Base-by-base conservation (phyloP, 1,140 invertebrate species). In the Paralvinella palmiformis region DNA sequence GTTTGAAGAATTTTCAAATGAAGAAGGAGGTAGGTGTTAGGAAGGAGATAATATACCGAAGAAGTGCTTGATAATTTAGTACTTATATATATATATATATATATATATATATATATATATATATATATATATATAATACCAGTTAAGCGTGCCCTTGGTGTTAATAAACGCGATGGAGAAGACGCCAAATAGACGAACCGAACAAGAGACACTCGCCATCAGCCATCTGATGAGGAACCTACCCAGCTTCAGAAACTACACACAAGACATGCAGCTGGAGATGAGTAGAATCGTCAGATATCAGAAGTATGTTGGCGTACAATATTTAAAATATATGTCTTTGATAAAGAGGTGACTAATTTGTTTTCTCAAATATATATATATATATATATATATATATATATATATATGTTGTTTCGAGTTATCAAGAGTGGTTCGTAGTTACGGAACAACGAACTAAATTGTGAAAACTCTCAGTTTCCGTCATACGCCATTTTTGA, bases 21-120 rank as follows among this genome's bases (percentile, higher is more conserved):
- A 52, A 52, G 10, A 52, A 52, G 48, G 31, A 52, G 48, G 48
- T 52, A 92, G 88, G 86, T 88, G 31, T 13, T 15, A 33, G 56
- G 2, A 15, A 0, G 31, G 22, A 62, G 7, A 15, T 1, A 41
- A 41, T 41, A 13, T 13, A 13, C 37, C 10, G n/a, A 41, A n/a
- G 37, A 41, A n/a, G 37, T 41, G n/a, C 10, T 13, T 41, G 10
- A 41, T 10, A 13, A 41, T 41, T 10, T 41, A n/a, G 10, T n/a
- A 13, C 37, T 13, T 41, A 10, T 41, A n/a, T 10, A 41, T 41
- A 41, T 41, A 41, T 41, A 41, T 41, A 41, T 13, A 41, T n/a
- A 13, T n/a, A 13, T 10, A n/a, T 10, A 41, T 41, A n/a, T 41
- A 41, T 41, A 13, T 41, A 10, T 41, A 53, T 29, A 10, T 29